These are phyloP conservation scores for Petroica traversi DNA, from an alignment of 2,113 vertebrate genomes.

Conservation along the genomic window DNA sequence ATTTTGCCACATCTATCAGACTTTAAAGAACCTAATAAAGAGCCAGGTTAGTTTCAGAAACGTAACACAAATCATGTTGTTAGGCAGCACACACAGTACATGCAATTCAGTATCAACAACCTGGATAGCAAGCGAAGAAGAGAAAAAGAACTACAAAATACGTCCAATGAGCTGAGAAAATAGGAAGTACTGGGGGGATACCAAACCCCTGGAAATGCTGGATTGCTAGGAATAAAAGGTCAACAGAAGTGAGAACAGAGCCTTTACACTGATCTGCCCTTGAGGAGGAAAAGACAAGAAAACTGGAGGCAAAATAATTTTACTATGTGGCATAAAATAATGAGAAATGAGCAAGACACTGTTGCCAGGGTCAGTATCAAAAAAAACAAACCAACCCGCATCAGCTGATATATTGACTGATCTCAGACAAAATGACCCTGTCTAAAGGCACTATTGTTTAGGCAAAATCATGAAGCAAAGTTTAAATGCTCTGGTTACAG, in stretches of 20 bases:
- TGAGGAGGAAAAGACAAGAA: background rate
- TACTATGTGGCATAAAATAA: background rate
- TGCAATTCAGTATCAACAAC: background rate
- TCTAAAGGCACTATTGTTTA: background rate
- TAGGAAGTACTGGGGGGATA: background rate
- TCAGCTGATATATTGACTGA: background rate
- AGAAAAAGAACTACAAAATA: background rate
- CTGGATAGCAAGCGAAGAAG: background rate
- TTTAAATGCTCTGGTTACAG: background rate
- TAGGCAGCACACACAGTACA: background rate
- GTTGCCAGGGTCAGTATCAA: background rate
- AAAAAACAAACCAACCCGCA: background rate
- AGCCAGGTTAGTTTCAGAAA: background rate
- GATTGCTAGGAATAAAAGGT: background rate
- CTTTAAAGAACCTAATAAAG: background rate
- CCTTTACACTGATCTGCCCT: background rate
- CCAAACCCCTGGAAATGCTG: background rate
- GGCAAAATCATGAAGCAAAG: background rate
- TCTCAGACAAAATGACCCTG: background rate
- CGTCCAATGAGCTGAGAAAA: background rate
- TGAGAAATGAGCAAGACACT: background rate
- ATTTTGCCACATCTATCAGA: background rate
- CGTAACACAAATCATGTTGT: background rate
- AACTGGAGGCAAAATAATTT: background rate
- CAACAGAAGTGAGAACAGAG: background rate